These are phyloP conservation scores for Drosophila repletoides DNA, from an alignment of 1,140 invertebrate species.

Conservation along the genomic window DNA sequence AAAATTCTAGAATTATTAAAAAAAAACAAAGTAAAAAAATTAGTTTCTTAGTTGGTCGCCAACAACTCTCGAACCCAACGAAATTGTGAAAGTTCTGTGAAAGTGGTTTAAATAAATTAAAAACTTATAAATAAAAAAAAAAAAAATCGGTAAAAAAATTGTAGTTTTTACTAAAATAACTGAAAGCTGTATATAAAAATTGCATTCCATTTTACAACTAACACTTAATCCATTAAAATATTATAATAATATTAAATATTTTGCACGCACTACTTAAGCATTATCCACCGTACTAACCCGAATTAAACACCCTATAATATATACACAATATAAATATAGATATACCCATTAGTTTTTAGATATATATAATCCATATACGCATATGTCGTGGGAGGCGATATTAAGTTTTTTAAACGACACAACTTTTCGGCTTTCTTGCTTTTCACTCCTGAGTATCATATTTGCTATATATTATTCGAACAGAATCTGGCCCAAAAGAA, in stretches of 20 bases:
- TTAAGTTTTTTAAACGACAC: slow-evolving; percentile 2
- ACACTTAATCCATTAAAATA: slow-evolving; percentile 2
- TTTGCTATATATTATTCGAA: slow-evolving; percentile 9
- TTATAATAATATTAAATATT: slow-evolving; percentile 3
- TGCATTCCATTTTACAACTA: not conserved
- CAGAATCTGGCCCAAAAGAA: slow-evolving; percentile 6
- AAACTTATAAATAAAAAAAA: slow-evolving; percentile 1
- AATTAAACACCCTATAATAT: too few relatives aligned
- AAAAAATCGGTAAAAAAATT: not conserved
- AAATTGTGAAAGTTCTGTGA: slow-evolving; percentile 8
- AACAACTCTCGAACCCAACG: slow-evolving; percentile 11
- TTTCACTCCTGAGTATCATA: slow-evolving; percentile 7
- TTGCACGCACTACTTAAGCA: slow-evolving; percentile 20
- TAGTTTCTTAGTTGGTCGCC: slow-evolving; percentile 10
- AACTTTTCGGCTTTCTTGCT: slow-evolving; percentile 20
- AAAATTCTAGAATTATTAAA: not conserved
- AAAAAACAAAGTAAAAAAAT: not conserved
- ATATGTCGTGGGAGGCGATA: slow-evolving; percentile 16
- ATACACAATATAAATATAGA: not conserved
- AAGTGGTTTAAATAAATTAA: too few relatives aligned
- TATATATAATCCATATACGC: not conserved
- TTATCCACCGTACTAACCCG: slow-evolving; percentile 6
- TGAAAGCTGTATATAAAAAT: slow-evolving; percentile 11
- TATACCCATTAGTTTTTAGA: not conserved
- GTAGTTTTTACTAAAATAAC: not conserved